Conservation (phyloP, 2,113 vertebrate genomes). For the Colistium nudipinnis region DNA sequence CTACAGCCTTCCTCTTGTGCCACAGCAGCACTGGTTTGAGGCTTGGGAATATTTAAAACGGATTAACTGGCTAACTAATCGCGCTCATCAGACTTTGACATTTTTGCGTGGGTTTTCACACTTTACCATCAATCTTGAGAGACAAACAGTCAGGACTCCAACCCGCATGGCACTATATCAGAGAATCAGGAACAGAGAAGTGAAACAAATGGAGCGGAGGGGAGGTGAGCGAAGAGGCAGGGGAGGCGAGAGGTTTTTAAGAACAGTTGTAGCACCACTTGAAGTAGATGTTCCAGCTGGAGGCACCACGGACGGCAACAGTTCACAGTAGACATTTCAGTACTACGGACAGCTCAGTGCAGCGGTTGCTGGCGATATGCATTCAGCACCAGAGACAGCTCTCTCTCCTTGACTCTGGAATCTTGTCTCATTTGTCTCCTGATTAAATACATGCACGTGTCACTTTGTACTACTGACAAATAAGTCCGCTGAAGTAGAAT, state of each 20-base stretch:
- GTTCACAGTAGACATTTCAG: neutral
- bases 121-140: neutral
- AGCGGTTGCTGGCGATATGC: neutral
- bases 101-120: neutral
- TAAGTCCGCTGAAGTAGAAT: no score
- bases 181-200: neutral
- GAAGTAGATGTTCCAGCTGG: neutral
- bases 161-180: neutral
- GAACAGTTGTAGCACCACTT: neutral
- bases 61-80: neutral
- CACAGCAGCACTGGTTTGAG: neutral
- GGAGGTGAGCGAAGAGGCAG: neutral
- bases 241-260: neutral
- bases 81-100: neutral
- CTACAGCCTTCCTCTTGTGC: neutral
- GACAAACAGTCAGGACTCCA: neutral
- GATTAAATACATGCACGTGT: no score
- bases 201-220: neutral
- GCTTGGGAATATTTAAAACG: neutral
- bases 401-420: no score
- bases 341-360: neutral
- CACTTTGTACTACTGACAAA: no score
- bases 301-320: slow-evolving; percentile 33
- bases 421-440: no score
- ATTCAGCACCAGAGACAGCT: neutral